These are phyloP conservation scores for Drosophila serrata DNA, from an alignment of 1,140 invertebrate genomes.

Conservation along the genomic window DNA sequence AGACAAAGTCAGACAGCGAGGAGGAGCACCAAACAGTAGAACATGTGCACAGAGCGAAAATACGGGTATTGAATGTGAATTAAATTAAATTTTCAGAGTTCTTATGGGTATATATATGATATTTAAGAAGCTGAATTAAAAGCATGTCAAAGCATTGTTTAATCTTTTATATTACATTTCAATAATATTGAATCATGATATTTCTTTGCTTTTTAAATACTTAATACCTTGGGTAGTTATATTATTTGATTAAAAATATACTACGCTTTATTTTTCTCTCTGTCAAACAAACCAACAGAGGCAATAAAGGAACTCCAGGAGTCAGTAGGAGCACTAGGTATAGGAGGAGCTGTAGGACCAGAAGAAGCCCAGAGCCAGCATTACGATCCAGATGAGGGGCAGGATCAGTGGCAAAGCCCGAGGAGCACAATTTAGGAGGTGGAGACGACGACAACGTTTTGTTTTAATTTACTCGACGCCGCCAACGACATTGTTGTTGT, in stretches of 20 bases:
- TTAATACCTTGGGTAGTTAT: no score
- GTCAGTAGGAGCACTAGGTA: neutral
- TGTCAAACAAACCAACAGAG: constrained; percentile 29
- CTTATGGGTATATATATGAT: no score
- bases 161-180: neutral
- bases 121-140: no score
- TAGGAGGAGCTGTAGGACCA: constrained; percentile 20
- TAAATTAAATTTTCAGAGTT: no score
- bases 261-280: neutral
- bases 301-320: constrained; percentile 15
- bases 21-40: constrained; percentile 44
- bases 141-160: no score
- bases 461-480: constrained; percentile 79
- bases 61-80: neutral
- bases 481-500: constrained; percentile 52
- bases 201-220: neutral
- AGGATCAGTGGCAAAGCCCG: constrained; percentile 31
- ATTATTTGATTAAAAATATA: neutral
- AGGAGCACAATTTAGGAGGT: constrained; percentile 31
- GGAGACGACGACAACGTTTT: constrained; percentile 72
- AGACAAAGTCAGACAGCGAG: constrained; percentile 49
- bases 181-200: no score
- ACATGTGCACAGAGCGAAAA: constrained; percentile 13
- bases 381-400: constrained; percentile 23
- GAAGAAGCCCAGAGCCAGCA: neutral